Base-by-base conservation (phyloP, 2,888 invertebrate species). In the Plagiodera versicolora region DNA sequence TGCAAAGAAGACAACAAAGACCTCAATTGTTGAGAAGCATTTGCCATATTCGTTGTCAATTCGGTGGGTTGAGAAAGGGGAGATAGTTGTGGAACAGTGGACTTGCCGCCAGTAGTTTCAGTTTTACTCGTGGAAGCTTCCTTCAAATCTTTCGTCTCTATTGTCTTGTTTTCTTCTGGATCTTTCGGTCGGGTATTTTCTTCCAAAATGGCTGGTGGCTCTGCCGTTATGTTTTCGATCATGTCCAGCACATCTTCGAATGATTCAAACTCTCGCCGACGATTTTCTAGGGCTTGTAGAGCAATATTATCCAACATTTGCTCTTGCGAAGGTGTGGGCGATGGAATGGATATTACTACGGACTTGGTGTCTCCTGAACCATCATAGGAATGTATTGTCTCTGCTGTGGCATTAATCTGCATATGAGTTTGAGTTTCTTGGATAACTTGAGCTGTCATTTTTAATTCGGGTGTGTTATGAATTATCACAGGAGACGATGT, bases 41-140 rank as follows among this genome's bases (percentile, higher is more conserved):
- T 89, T 0, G 86, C 88, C 80, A 89, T 87, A 71, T 88, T 89
- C 0, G 88, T 87, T 11, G 89, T 88, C 50, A 89, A 78, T 74
- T 90, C 89, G 1, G 87, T 85, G 0, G 89, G 89, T 74, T 89
- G 89, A 0, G 89, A 89, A 1, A 90, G 75, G 0, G 89, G 89
- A 0, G 89, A 89, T 19, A 89, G 77, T 73, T 89, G 89, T 0
- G 89, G 88, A 50, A 88, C 83, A 0, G 84, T 82, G 0, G 85
- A 69, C 62, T 71, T 69, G 30, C 58, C 63, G 19, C 67, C 53
- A 54, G 73, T 64, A 28, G 55, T 56, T 51, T 66, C 64, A 8
- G 57, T 52, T 56, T 60, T 59, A 11, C 24, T 61, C 1, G 49
- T 17, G 1, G 51, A 14, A 6, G 32, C 17, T 39, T 58, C 56